phyloP scores from a whole-genome alignment of 2,113 vertebrate genomes.

The Paracanthobrama guichenoti region DNA sequence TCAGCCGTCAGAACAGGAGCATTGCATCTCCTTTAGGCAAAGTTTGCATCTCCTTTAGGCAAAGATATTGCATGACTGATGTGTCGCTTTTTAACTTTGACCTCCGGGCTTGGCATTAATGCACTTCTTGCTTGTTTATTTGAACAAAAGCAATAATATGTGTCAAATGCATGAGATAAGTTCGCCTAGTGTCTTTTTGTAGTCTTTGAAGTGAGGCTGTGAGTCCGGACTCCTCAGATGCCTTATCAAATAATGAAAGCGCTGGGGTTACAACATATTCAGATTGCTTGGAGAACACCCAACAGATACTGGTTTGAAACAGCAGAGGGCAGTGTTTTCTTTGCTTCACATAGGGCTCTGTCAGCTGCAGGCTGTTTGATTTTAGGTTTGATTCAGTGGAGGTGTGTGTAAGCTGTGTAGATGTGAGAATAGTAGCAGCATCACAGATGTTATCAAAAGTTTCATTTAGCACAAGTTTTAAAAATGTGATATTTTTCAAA shows the following conservation, averaged over 20 bases:
- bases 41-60: constrained; percentile 1
- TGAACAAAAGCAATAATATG: constrained; percentile 27
- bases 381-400: not conserved
- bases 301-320: constrained; percentile 1
- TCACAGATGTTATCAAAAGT: not conserved
- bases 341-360: not conserved
- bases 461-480: not conserved
- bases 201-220: constrained; percentile 12
- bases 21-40: constrained; percentile 5
- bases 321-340: constrained; percentile 46
- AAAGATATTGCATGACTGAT: not conserved
- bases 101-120: constrained; percentile 2
- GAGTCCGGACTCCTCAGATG: constrained; percentile 1
- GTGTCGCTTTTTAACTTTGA: not conserved
- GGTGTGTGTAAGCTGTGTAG: not conserved
- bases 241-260: constrained; percentile 30
- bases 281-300: not conserved
- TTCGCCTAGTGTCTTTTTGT: not conserved
- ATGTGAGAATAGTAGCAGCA: not conserved
- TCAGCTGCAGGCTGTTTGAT: not conserved
- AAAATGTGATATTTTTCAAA: not conserved
- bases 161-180: not conserved
- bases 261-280: not conserved
- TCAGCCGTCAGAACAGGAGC: constrained; percentile 5
- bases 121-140: not conserved